Evolutionary conservation across 1,140 invertebrate species (phyloP).

Genomic region (Drosophila bocqueti): DNA sequence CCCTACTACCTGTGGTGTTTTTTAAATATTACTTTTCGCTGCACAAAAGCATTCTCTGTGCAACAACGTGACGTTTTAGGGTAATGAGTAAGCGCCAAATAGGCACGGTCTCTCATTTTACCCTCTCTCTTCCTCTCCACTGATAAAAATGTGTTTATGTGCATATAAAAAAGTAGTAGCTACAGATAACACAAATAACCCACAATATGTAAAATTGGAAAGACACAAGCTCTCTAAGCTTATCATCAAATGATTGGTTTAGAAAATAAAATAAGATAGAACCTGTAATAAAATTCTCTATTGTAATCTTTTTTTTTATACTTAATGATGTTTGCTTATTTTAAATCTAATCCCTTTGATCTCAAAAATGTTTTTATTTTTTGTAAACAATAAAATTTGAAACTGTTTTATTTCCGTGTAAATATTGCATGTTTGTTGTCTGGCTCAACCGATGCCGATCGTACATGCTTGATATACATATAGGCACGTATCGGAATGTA

Average conservation of each 20-base stretch:
- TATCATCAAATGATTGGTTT: neutral
- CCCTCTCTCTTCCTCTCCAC: neutral
- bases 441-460: constrained; percentile 31
- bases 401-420: constrained; percentile 1
- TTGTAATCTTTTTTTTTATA: too few relatives aligned
- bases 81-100: constrained; percentile 46
- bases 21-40: neutral
- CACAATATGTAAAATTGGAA: neutral
- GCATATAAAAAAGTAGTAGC: neutral
- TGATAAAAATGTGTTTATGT: constrained; percentile 8
- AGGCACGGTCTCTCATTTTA: constrained; percentile 21
- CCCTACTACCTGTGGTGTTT: neutral
- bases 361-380: neutral
- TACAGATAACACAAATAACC: neutral
- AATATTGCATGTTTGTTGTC: neutral
- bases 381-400: neutral
- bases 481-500: constrained; percentile 27
- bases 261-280: neutral
- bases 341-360: neutral
- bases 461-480: constrained; percentile 58
- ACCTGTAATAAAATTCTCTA: too few relatives aligned
- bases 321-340: neutral
- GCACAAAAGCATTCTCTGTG: constrained; percentile 31
- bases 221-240: neutral
- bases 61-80: constrained; percentile 49